These are phyloP conservation scores for Nothura maculosa DNA, from an alignment of 2,797 vertebrate species.

Conservation along the genomic window DNA sequence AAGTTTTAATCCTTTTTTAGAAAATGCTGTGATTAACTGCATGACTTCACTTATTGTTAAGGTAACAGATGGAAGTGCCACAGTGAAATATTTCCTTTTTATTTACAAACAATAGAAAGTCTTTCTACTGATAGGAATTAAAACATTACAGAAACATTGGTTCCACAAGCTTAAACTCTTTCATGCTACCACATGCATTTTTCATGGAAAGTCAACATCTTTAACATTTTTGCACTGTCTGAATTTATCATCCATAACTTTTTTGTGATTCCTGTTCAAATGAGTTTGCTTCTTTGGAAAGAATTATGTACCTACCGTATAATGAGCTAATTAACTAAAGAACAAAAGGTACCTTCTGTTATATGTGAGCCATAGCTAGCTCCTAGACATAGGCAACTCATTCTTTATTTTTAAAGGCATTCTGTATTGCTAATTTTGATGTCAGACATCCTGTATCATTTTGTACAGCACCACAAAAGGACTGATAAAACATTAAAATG, in stretches of 20 bases:
- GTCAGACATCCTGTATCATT: constrained; percentile 59
- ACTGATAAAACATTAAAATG: constrained; percentile 64
- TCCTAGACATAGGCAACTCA: constrained; percentile 61
- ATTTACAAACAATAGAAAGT: constrained; percentile 82
- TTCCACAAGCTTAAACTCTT: constrained; percentile 70
- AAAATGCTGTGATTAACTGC: constrained; percentile 79
- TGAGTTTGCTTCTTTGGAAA: constrained; percentile 73
- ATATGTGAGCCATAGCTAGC: constrained; percentile 63
- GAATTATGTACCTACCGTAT: constrained; percentile 78
- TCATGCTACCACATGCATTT: constrained; percentile 63
- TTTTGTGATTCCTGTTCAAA: constrained; percentile 73
- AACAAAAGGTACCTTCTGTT: constrained; percentile 81
- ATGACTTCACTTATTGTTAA: constrained; percentile 73
- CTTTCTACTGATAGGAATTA: constrained; percentile 72
- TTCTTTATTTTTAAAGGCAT: constrained; percentile 69
- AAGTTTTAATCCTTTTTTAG: constrained; percentile 67
- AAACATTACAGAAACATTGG: constrained; percentile 66
- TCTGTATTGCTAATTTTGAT: constrained; percentile 69
- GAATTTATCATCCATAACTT: constrained; percentile 77
- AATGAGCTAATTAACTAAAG: constrained; percentile 82
- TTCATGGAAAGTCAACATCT: constrained; percentile 70
- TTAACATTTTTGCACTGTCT: constrained; percentile 69
- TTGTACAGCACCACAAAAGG: constrained; percentile 58
- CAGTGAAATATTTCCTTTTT: constrained; percentile 80
- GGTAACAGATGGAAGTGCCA: constrained; percentile 80